Conservation (phyloP, 1,140 invertebrate genomes). For the Odontomachus brunneus region DNA sequence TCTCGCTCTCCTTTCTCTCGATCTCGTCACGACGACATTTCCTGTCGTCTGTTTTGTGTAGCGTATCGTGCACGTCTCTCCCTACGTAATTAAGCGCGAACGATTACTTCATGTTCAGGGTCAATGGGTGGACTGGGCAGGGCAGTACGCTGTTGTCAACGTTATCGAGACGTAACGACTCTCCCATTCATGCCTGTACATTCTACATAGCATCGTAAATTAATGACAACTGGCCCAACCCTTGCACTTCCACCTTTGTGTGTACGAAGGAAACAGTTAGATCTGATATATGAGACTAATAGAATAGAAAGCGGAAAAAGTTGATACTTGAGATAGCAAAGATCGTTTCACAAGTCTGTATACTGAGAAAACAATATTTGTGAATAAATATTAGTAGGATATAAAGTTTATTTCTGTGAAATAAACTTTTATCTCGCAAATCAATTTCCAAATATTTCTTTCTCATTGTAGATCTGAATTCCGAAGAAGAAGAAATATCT, state of each 20-base stretch:
- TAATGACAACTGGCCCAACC: slow-evolving; percentile 14
- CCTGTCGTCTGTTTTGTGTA: slow-evolving; percentile 9
- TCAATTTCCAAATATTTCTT: too few species aligned
- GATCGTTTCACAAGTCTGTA: not conserved
- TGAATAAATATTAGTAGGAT: too few species aligned
- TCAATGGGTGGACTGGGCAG: slow-evolving; percentile 14
- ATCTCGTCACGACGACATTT: slow-evolving; percentile 46
- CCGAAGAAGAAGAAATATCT: not conserved
- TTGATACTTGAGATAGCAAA: not conserved
- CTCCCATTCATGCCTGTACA: slow-evolving; percentile 31
- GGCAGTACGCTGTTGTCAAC: slow-evolving; percentile 3
- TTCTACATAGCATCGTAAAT: not conserved
- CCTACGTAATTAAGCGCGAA: slow-evolving; percentile 40
- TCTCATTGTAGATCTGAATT: slow-evolving; percentile 14
- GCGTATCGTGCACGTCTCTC: slow-evolving; percentile 29
- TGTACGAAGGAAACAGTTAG: slow-evolving; percentile 17
- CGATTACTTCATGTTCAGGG: slow-evolving; percentile 29
- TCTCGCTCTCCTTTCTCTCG: slow-evolving; percentile 29
- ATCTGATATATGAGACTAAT: slow-evolving; percentile 11
- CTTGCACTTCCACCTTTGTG: not conserved
- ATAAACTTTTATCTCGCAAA: too few species aligned
- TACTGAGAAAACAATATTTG: too few species aligned
- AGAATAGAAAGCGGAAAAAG: not conserved
- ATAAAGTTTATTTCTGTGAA: too few species aligned
- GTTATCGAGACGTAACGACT: slow-evolving; percentile 47